Base-by-base conservation (phyloP, 2,888 invertebrate genomes). In the Anoplius nigerrimus region DNA sequence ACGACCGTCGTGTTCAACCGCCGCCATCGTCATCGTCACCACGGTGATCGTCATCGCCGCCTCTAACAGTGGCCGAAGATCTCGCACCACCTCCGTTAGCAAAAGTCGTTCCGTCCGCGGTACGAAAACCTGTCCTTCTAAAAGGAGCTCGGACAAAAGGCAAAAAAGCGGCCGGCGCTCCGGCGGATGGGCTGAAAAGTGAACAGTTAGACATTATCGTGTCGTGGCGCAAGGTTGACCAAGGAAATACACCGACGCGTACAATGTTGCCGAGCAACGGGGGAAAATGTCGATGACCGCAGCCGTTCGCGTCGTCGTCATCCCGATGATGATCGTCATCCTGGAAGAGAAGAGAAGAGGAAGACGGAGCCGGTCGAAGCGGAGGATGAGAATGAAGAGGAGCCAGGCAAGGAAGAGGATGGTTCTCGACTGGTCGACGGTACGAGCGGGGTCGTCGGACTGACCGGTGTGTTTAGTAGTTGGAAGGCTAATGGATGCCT, bases 281-380 rank as follows among this genome's bases (percentile, higher is more conserved):
- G 60, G 55, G 63, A 69, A 34, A 34, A 78, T 80, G 82, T 82
- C 83, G 81, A 82, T 82, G 82, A 83, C 82, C 82, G n/a, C n/a
- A n/a, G n/a, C n/a, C n/a, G n/a, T n/a, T n/a, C n/a, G n/a, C n/a
- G n/a, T n/a, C n/a, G n/a, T n/a, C n/a, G n/a, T n/a, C n/a, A n/a
- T n/a, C n/a, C n/a, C n/a, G n/a, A n/a, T n/a, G n/a, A n/a, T n/a
- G n/a, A n/a, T n/a, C n/a, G n/a, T n/a, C n/a, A n/a, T n/a, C n/a
- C n/a, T n/a, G n/a, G 51, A 51, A n/a, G 55, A 20, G 27, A 24
- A 48, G n/a, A 18, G 48, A 48, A 48, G n/a, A 48, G 18, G 48
- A 48, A 18, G 8, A 18, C 21, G 43, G 15, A 52, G 46, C 58
- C 34, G 57, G 52, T 54, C 57, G 52, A 48, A 52, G 60, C 48